Conservation (phyloP, 2,113 vertebrate genomes). For the Anolis carolinensis region DNA sequence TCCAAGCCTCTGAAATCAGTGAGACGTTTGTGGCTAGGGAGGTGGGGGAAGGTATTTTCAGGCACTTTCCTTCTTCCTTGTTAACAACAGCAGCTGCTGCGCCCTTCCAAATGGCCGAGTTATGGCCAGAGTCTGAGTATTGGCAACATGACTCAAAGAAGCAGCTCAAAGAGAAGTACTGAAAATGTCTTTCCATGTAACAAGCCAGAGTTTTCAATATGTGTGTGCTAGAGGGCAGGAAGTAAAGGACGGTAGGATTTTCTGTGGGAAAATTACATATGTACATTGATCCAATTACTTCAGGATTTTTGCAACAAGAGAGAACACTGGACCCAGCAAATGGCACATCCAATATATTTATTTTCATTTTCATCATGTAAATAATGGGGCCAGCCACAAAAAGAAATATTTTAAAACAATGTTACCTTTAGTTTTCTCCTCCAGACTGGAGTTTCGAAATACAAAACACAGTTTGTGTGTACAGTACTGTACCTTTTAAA, state of each 20-base stretch:
- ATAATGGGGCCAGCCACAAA: not conserved
- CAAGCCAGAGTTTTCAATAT: fast-evolving
- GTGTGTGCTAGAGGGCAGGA: not conserved
- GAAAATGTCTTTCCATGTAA: not conserved
- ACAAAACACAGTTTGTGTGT: not conserved
- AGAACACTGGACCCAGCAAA: too few relatives aligned
- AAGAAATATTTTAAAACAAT: not conserved
- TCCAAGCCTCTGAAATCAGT: slow-evolving; percentile 13
- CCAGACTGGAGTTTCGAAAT: not conserved
- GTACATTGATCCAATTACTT: not conserved
- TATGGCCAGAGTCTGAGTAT: not conserved
- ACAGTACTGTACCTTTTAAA: too few relatives aligned
- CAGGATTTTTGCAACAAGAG: not conserved
- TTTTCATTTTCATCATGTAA: not conserved
- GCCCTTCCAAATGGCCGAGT: not conserved
- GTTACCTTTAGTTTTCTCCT: not conserved
- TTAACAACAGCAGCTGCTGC: not conserved
- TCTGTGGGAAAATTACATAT: not conserved
- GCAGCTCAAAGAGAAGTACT: not conserved
- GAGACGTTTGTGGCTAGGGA: not conserved
- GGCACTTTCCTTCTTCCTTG: not conserved
- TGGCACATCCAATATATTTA: not conserved
- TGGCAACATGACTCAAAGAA: not conserved
- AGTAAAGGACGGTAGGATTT: not conserved
- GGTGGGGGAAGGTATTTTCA: slow-evolving; percentile 3